Base-by-base conservation (phyloP, 2,797 vertebrate genomes). In the Hyperoplus lanceolatus region DNA sequence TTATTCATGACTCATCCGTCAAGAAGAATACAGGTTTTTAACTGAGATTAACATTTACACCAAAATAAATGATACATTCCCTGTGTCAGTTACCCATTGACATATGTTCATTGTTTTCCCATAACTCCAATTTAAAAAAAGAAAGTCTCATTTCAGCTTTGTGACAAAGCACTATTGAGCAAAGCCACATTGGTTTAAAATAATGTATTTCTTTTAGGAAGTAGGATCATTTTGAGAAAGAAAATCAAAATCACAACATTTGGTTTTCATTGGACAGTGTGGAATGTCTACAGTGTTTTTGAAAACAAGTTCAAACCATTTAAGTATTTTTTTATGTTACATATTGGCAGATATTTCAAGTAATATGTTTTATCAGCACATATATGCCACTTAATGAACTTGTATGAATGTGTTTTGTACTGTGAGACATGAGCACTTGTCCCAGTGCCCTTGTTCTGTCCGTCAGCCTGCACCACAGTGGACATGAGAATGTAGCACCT, bases 401-500 rank as follows among this genome's bases (percentile, higher is more conserved):
- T 54, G 59, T 68, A 68, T 83, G 61, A 79, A 46, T 67, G 62
- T 45, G 15, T 77, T 64, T 79, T 70, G 70, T 74, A 29, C 75
- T 69, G 36, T 57, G 69, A 84, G 81, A 84, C 79, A 62, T 56
- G 54, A 63, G 53, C 70, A 61, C 59, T 73, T 70, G 75, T 85
- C 84, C 79, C 59, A 70, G 46, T 82, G 77, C 66, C 73, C 75
- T 78, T 79, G 84, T 86, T 86, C 82, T 75, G 81, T 90, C 81
- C 9, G 48, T 82, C 88, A 73, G 56, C 74, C 62, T 64, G 55
- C 71, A 51, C 79, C 48, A 41, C 70, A 48, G 62, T 41, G 39
- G 49, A 77, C 56, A 29, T 85, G 84, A 72, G 91, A 93, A 92
- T 92, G 87, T 93, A 49, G 67, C 88, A 84, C 87, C 79, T 86